Base-by-base conservation (phyloP, 2,888 invertebrate species). In the Aricia artaxerxes region DNA sequence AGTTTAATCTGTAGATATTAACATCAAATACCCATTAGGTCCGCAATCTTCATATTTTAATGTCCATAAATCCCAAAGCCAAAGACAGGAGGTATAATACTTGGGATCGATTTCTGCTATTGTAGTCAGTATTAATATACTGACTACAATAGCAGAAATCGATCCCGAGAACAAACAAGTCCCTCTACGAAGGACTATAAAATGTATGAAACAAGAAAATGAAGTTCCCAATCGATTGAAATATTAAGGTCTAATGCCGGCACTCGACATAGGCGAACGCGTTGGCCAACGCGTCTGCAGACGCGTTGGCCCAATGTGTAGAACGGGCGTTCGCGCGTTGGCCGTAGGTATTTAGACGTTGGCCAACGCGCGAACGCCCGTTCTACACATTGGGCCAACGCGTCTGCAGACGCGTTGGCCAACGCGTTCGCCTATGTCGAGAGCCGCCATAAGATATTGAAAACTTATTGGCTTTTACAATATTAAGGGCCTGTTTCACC, bases 151-250 rank as follows among this genome's bases (percentile, higher is more conserved):
- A 31, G 31, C 64, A 64, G 31, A 31, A 64, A 31, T 64, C 64
- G 31, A 31, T 64, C 64, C 64, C 31, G 31, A 64, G 64, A 64
- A 64, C 31, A 64, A 64, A 31, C 64, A 64, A 64, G 11, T 64
- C 64, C 31, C 64, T 31, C 64, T 64, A 31, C 31, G 64, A 31
- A 31, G 1, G 64, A 64, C 31, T 64, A 64, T 64, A 64, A 64
- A 64, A 64, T 64, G 64, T 64, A 64, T 31, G 64, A 64, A 64
- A 24, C 64, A 11, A 64, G 24, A 64, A 64, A 64, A 64, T 64
- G 31, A 64, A 61, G n/a, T 61, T 24, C 6, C 61, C n/a, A 31
- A 64, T 64, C 4, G 31, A 64, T 31, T 64, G 9, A 0, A 31
- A 64, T 64, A 31, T 64, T 2, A 11, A 4, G 9, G 61, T 61